A percentile compares a stretch with the other conserved stretches of the same genome.
These are phyloP conservation scores for Danio choprae DNA, from an alignment of 2,797 vertebrate species.

Conservation along the genomic window DNA sequence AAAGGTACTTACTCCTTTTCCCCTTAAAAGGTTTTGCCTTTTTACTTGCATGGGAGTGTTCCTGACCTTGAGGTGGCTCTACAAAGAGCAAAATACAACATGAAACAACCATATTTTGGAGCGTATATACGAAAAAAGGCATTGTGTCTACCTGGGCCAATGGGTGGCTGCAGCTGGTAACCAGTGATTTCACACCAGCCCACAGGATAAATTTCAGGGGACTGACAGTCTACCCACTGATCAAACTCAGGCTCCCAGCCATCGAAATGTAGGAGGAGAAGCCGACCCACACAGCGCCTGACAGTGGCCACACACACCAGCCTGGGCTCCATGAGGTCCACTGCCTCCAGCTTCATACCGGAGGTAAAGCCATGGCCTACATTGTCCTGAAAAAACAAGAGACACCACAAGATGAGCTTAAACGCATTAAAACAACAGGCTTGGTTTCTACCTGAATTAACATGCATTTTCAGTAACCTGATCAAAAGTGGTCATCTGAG, in stretches of 20 bases:
- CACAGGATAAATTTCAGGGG: conserved; percentile 94
- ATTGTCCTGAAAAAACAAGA: conserved; percentile 79
- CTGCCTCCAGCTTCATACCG: conserved; percentile 94
- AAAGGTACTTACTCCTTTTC: conserved; percentile 76
- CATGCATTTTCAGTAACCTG: no score
- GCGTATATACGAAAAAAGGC: neutral
- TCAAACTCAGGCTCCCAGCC: conserved; percentile 96
- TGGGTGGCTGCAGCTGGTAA: conserved; percentile 91
- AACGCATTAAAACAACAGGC: neutral
- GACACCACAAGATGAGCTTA: neutral
- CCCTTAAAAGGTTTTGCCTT: conserved; percentile 69
- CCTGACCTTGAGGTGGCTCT: conserved; percentile 65
- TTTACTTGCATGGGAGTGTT: conserved; percentile 46
- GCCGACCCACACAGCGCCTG: conserved; percentile 85
- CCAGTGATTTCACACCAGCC: conserved; percentile 94
- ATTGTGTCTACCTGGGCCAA: conserved; percentile 80
- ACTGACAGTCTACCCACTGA: conserved; percentile 96
- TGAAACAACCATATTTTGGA: neutral
- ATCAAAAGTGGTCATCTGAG: no score
- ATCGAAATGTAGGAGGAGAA: conserved; percentile 94
- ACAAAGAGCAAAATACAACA: conserved; percentile 57
- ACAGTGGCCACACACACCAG: conserved; percentile 95
- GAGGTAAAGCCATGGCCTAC: conserved; percentile 87
- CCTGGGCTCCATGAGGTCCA: conserved; percentile 95
- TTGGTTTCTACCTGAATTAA: no score